These are phyloP conservation scores for Machimus atricapillus DNA, from an alignment of 2,888 invertebrate species.

Conservation along the genomic window DNA sequence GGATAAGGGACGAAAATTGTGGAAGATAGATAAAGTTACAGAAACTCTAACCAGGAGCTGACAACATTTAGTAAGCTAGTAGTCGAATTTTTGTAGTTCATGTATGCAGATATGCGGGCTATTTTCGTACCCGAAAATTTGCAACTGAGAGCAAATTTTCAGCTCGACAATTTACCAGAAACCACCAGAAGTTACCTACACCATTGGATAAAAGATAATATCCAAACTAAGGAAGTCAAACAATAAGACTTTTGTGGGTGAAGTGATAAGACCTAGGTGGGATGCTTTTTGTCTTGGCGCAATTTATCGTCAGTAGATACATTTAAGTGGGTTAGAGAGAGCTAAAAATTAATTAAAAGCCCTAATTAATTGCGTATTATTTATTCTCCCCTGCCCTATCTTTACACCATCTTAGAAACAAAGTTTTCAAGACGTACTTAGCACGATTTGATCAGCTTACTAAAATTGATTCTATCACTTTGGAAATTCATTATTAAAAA, in stretches of 20 bases:
- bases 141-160: not conserved
- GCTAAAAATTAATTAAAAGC: not conserved
- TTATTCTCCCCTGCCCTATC: not conserved
- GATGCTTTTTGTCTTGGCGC: not conserved
- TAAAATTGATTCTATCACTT: not conserved
- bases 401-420: not conserved
- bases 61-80: not conserved
- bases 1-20: not conserved
- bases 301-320: not conserved
- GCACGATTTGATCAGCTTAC: not conserved
- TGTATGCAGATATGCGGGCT: not conserved
- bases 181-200: not conserved
- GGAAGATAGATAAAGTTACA: not conserved
- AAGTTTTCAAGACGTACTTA: not conserved
- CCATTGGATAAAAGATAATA: not conserved
- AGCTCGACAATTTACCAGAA: not conserved
- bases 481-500: not conserved
- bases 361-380: not conserved
- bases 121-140: not conserved
- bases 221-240: not conserved
- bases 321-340: not conserved
- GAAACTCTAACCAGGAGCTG: not conserved
- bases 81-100: not conserved
- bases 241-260: not conserved
- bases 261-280: not conserved